These are phyloP conservation scores for Cyanoderma ruficeps DNA, from an alignment of 2,113 vertebrate species.

Conservation along the genomic window DNA sequence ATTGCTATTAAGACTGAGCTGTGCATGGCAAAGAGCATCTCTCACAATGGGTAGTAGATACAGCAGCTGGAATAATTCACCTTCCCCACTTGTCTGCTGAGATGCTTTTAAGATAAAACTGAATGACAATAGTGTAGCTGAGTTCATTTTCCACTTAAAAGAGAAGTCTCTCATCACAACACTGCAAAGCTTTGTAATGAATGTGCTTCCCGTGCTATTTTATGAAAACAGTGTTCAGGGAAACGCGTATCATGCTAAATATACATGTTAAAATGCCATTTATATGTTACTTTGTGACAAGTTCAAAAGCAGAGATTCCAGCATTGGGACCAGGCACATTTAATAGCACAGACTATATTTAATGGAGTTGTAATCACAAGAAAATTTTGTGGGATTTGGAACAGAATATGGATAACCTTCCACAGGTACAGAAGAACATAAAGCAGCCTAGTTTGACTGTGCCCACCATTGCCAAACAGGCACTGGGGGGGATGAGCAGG, in stretches of 20 bases:
- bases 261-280: background rate
- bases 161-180: background rate
- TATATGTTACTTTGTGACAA: background rate
- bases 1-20: background rate
- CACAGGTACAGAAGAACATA: background rate
- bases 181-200: background rate
- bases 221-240: background rate
- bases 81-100: background rate
- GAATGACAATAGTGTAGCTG: background rate
- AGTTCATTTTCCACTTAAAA: slow-evolving; percentile 36
- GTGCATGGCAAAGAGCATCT: background rate
- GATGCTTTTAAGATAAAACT: slow-evolving; percentile 31
- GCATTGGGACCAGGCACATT: background rate
- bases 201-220: background rate
- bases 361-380: background rate
- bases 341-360: background rate
- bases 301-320: background rate
- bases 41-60: background rate
- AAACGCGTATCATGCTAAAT: background rate
- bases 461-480: background rate
- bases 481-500: background rate
- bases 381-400: background rate
- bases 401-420: background rate
- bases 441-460: background rate
- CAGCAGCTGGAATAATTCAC: background rate